Conservation (phyloP, 2,797 vertebrate species). For the Pogonophryne albipinna region DNA sequence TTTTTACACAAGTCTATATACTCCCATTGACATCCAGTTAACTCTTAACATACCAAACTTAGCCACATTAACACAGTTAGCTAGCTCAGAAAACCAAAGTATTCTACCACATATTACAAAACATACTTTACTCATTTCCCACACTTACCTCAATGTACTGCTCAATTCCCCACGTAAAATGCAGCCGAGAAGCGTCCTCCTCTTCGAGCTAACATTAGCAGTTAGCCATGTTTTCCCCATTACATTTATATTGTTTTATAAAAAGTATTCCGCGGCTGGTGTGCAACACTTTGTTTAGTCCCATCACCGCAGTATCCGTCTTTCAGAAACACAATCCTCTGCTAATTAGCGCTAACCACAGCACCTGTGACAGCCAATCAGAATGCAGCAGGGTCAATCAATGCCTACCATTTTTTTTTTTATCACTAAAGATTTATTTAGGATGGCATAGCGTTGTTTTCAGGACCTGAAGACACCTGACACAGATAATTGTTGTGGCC, state of each 20-base stretch:
- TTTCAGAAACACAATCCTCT: no score
- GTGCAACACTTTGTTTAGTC: neutral
- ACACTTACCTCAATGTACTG: neutral
- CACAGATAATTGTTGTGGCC: neutral
- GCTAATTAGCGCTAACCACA: neutral
- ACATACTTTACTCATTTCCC: no score
- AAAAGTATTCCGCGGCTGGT: neutral
- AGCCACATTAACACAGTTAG: neutral
- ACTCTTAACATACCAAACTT: neutral
- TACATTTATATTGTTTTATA: neutral
- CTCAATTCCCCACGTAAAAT: neutral
- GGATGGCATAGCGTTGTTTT: neutral
- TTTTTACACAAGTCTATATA: no score
- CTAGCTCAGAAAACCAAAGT: neutral
- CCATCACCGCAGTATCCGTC: neutral
- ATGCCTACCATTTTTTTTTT: neutral
- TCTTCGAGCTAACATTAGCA: neutral
- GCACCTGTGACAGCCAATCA: neutral
- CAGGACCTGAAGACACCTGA: neutral
- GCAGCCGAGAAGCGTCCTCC: neutral
- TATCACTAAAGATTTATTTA: no score
- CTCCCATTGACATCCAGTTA: no score
- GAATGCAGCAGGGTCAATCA: neutral
- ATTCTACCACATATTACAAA: no score
- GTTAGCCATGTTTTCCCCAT: rapidly evolving